These are phyloP conservation scores for Orchestia grillus DNA, from an alignment of 1,140 invertebrate species.

Conservation along the genomic window DNA sequence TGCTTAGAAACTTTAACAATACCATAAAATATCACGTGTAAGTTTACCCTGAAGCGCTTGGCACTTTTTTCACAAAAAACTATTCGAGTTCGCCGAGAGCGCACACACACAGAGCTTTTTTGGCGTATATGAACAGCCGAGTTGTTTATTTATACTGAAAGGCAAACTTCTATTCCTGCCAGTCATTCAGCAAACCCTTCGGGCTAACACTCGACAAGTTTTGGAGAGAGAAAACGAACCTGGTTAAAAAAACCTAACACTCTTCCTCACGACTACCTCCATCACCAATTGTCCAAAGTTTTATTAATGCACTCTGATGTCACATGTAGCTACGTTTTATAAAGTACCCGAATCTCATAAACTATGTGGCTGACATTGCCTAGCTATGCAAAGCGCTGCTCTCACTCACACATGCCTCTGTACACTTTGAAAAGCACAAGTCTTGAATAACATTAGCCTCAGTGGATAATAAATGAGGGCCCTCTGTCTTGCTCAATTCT, in stretches of 20 bases:
- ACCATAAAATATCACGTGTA: neutral
- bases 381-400: neutral
- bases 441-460: neutral
- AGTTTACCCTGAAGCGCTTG: neutral
- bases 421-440: neutral
- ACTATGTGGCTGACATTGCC: neutral
- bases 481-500: neutral
- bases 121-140: neutral
- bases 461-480: neutral
- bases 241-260: neutral
- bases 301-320: neutral
- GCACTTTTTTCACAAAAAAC: neutral
- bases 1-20: neutral
- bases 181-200: neutral
- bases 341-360: neutral
- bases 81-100: neutral
- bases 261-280: neutral
- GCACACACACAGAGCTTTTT: neutral
- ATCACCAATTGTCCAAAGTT: neutral
- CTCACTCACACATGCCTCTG: neutral
- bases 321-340: neutral
- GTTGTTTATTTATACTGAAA: neutral
- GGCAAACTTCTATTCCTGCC: neutral
- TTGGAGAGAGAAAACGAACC: neutral
- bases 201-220: neutral